These are phyloP conservation scores for Labeo calbasu DNA, from an alignment of 2,797 vertebrate genomes.

Conservation along the genomic window DNA sequence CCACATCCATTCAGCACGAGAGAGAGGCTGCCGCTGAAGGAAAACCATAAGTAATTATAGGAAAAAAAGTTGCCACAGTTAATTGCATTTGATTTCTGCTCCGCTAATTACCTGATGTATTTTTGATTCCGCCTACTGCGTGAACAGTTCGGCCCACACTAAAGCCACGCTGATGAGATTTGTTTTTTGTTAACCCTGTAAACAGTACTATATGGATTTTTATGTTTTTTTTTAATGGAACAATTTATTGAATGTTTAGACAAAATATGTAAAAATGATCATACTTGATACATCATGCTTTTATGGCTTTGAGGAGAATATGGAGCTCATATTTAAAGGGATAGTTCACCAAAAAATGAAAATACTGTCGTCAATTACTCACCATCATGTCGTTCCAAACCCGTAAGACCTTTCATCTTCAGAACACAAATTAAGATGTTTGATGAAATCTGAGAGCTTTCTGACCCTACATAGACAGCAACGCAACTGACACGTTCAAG, in stretches of 20 bases:
- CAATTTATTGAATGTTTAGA: not conserved
- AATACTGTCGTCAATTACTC: no score
- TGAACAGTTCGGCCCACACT: conserved; percentile 47
- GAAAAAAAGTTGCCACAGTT: conserved; percentile 49
- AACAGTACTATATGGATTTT: not conserved
- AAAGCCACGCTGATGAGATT: not conserved
- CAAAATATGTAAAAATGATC: not conserved
- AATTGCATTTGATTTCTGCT: conserved; percentile 48
- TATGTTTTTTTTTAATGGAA: not conserved
- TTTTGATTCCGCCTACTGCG: conserved; percentile 60
- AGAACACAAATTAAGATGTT: no score
- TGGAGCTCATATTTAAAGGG: not conserved
- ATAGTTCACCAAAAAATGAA: no score
- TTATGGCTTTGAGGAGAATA: not conserved
- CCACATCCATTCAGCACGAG: conserved; percentile 20
- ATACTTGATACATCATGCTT: not conserved
- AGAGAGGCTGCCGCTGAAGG: conserved; percentile 39
- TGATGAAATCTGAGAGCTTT: no score
- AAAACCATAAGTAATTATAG: conserved; percentile 62
- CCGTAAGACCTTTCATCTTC: no score
- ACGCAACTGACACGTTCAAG: no score
- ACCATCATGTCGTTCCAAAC: no score
- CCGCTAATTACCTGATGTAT: conserved; percentile 63
- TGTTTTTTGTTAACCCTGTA: not conserved
- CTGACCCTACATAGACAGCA: no score